Evolutionary conservation across 1,140 invertebrate genomes (phyloP).

Genomic region (Anoplophora glabripennis): DNA sequence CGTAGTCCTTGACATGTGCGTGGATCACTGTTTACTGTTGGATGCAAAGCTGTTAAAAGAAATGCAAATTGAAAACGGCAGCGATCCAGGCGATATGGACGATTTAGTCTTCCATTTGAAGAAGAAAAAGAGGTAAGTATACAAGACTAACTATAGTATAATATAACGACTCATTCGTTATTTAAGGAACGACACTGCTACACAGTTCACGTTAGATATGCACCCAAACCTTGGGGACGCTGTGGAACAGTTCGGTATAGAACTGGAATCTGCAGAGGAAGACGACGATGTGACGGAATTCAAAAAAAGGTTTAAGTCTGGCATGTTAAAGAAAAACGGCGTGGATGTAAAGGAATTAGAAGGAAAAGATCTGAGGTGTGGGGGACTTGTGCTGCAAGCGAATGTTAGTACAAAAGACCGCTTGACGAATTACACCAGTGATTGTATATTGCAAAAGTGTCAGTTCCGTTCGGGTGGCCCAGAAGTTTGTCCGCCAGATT

Average conservation of each 20-base stretch:
- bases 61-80: constrained; percentile 11
- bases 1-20: constrained; percentile 65
- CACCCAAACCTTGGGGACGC: constrained; percentile 68
- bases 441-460: constrained; percentile 71
- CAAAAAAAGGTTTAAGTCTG: constrained; percentile 63
- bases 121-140: constrained; percentile 48
- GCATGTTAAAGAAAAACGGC: constrained; percentile 57
- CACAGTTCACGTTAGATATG: constrained; percentile 56
- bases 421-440: constrained; percentile 48
- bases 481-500: constrained; percentile 70
- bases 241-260: constrained; percentile 67
- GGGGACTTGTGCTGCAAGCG: constrained; percentile 61
- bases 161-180: neutral
- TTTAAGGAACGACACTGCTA: constrained; percentile 21
- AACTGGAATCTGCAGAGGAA: constrained; percentile 66
- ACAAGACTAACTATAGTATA: neutral
- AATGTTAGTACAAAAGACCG: constrained; percentile 56
- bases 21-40: constrained; percentile 63
- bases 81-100: constrained; percentile 50
- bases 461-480: constrained; percentile 66
- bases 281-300: constrained; percentile 63
- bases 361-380: constrained; percentile 68
- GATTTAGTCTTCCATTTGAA: constrained; percentile 54
- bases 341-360: constrained; percentile 68
- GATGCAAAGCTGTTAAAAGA: constrained; percentile 19